Evolutionary conservation across 1,140 invertebrate genomes (phyloP).

Genomic region (Drosophila nikananu): DNA sequence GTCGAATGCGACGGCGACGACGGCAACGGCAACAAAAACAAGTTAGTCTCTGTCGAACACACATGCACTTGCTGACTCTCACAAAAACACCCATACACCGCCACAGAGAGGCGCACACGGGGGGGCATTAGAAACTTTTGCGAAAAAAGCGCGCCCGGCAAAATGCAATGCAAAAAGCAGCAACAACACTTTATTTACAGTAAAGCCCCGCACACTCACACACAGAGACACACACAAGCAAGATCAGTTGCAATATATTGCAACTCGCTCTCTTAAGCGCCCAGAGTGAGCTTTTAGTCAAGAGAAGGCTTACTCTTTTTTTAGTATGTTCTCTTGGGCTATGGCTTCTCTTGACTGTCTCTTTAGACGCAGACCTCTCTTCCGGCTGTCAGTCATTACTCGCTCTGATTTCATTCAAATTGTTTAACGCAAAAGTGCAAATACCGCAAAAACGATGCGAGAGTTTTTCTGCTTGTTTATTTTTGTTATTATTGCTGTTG

Average conservation of each 20-base stretch:
- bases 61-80: slow-evolving; percentile 23
- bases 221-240: slow-evolving; percentile 16
- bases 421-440: slow-evolving; percentile 80
- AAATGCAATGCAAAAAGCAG: slow-evolving; percentile 71
- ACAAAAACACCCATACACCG: slow-evolving; percentile 5
- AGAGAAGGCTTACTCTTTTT: slow-evolving; percentile 1
- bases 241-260: slow-evolving; percentile 71
- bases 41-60: slow-evolving; percentile 61
- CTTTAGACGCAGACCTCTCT: neutral
- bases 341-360: slow-evolving; percentile 4
- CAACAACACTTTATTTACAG: slow-evolving; percentile 57
- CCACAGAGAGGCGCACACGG: neutral
- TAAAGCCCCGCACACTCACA: slow-evolving; percentile 57
- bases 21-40: slow-evolving; percentile 64
- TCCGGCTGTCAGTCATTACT: slow-evolving; percentile 9
- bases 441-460: slow-evolving; percentile 68
- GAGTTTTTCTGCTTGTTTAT: slow-evolving; percentile 43
- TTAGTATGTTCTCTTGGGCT: slow-evolving; percentile 9
- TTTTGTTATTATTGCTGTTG: slow-evolving; percentile 15
- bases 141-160: slow-evolving; percentile 79
- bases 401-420: slow-evolving; percentile 63
- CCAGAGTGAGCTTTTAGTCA: slow-evolving; percentile 34
- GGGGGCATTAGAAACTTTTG: slow-evolving; percentile 59
- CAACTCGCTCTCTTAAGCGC: slow-evolving; percentile 16
- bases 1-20: slow-evolving; percentile 71